Percentiles rank a stretch among this genome's conserved stretches.
Evolutionary conservation across 2,888 invertebrate genomes (phyloP).

Genomic region (Automeris io): DNA sequence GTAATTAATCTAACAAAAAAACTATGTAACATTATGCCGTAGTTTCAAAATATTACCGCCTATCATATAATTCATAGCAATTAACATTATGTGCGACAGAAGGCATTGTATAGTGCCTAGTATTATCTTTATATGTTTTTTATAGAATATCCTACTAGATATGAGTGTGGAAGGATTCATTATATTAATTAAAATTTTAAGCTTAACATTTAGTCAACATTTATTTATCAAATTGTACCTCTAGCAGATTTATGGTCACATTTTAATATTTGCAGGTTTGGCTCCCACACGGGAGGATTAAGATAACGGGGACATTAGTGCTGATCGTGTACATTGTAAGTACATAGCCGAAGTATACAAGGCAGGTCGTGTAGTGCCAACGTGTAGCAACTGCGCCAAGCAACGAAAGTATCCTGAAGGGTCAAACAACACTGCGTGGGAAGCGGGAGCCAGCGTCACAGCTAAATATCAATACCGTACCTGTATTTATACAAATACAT

Average conservation of each 20-base stretch:
- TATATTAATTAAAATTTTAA: neutral
- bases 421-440: conserved; percentile 47
- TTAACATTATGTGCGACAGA: no score
- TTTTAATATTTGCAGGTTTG: conserved; percentile 24
- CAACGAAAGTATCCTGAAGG: conserved; percentile 30
- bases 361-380: conserved; percentile 30
- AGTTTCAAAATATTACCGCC: no score
- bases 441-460: conserved; percentile 21
- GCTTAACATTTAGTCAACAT: conserved; percentile 10
- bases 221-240: conserved; percentile 10
- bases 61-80: no score
- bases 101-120: no score
- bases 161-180: no score
- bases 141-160: no score
- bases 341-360: conserved; percentile 35
- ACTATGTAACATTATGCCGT: no score
- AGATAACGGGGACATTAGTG: conserved; percentile 52
- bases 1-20: no score
- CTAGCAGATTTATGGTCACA: conserved; percentile 18
- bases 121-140: no score
- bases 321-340: conserved; percentile 42
- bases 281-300: conserved; percentile 27
- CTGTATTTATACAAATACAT: no score
- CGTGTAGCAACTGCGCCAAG: conserved; percentile 28
- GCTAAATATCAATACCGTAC: no score